Conservation (phyloP, 2,797 vertebrate species). For the Leptodactylus fallax region DNA sequence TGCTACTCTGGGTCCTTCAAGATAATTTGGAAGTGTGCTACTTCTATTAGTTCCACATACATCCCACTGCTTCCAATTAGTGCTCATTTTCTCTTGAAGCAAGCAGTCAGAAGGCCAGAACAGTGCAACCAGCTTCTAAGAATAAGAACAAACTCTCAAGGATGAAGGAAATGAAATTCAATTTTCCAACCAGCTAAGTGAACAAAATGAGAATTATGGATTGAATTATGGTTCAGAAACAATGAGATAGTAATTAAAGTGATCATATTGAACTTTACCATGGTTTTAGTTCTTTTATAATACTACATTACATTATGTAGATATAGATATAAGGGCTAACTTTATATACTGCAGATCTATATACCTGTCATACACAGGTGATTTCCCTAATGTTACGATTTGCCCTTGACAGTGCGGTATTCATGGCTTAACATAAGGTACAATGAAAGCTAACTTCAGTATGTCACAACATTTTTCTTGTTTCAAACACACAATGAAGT, state of each 20-base stretch:
- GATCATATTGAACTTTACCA: conserved; percentile 28
- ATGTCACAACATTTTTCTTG: neutral
- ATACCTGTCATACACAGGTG: neutral
- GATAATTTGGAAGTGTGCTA: conserved; percentile 65
- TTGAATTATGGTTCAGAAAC: conserved; percentile 48
- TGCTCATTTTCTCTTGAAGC: conserved; percentile 69
- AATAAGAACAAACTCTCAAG: conserved; percentile 56
- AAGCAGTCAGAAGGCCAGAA: conserved; percentile 67
- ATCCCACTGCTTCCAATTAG: conserved; percentile 71
- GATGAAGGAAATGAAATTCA: conserved; percentile 54
- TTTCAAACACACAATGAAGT: neutral
- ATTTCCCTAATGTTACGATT: neutral
- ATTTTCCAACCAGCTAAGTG: conserved; percentile 57
- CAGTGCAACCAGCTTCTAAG: conserved; percentile 62
- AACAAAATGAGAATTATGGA: conserved; percentile 58
- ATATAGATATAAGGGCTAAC: neutral
- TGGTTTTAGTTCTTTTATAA: neutral
- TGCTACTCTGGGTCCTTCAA: conserved; percentile 64
- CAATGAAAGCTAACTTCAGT: neutral
- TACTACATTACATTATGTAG: neutral
- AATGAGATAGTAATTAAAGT: conserved; percentile 53
- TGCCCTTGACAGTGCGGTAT: neutral
- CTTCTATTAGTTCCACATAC: conserved; percentile 65
- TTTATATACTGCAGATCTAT: neutral
- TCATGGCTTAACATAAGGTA: neutral